Conservation (phyloP, 2,797 vertebrate species). For the Pyrocephalus nanus region DNA sequence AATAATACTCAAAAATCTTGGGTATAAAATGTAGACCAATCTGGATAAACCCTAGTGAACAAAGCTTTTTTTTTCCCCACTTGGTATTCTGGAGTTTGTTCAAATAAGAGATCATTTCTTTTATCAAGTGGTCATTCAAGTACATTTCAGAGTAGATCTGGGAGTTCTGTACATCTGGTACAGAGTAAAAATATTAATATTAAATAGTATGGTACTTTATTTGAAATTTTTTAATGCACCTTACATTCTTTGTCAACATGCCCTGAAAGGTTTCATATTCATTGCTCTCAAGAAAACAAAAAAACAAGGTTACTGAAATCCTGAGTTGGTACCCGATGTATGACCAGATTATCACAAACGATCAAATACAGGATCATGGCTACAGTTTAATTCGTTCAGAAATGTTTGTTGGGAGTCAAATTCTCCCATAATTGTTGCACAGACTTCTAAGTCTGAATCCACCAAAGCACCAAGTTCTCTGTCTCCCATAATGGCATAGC, state of each 20-base stretch:
- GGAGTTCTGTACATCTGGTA: constrained; percentile 22
- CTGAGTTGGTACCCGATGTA: background rate
- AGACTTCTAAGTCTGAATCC: background rate
- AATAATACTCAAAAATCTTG: constrained; percentile 69
- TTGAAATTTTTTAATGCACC: constrained; percentile 22
- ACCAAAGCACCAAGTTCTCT: background rate
- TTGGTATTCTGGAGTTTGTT: constrained; percentile 63
- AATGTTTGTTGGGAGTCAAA: background rate
- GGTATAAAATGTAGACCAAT: constrained; percentile 50
- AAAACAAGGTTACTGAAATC: background rate
- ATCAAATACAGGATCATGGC: background rate
- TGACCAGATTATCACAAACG: background rate
- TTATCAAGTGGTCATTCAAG: constrained; percentile 59
- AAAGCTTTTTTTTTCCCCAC: constrained; percentile 46
- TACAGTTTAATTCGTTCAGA: background rate
- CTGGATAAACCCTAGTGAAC: constrained; percentile 61
- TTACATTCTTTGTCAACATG: background rate
- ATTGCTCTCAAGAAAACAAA: background rate
- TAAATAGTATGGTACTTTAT: constrained; percentile 8
- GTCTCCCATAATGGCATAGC: background rate
- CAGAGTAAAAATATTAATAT: constrained; percentile 20
- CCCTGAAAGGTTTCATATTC: background rate
- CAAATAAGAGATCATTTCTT: constrained; percentile 50
- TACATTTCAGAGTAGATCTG: constrained; percentile 13
- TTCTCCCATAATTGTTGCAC: background rate